A percentile compares a stretch with the other conserved stretches of the same genome.
Evolutionary conservation across 2,113 vertebrate genomes (phyloP).

Genomic region (Pampusana beccarii): DNA sequence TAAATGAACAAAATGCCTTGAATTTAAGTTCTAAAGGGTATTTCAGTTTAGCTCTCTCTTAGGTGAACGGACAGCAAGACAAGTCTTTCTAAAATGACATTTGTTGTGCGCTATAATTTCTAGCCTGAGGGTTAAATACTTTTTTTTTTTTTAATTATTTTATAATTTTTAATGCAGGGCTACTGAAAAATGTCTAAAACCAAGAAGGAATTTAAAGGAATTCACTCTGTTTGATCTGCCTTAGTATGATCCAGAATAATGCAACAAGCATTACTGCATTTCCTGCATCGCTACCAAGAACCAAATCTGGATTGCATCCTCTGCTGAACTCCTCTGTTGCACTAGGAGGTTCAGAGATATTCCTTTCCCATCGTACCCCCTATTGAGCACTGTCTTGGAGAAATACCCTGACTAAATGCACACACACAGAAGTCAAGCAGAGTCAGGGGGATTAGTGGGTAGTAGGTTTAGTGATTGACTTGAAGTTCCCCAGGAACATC

Average conservation of each 20-base stretch:
- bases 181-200: not conserved
- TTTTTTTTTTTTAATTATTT: not conserved
- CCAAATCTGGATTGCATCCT: not conserved
- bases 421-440: not conserved
- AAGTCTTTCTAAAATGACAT: not conserved
- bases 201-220: not conserved
- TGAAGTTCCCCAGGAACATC: not conserved
- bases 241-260: not conserved
- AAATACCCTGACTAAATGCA: not conserved
- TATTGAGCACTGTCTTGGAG: not conserved
- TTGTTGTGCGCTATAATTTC: not conserved
- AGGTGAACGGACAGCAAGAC: not conserved
- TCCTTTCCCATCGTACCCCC: not conserved
- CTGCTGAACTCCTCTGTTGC: not conserved
- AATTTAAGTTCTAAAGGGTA: not conserved
- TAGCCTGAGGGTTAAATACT: not conserved
- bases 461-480: not conserved
- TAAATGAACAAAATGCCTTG: not conserved
- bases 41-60: not conserved
- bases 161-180: not conserved
- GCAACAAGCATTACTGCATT: not conserved
- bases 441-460: rapidly evolving
- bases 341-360: not conserved
- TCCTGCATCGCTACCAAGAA: not conserved
- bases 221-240: not conserved